Conservation (phyloP, 2,113 vertebrate genomes). For the Gorsachius goisagi region DNA sequence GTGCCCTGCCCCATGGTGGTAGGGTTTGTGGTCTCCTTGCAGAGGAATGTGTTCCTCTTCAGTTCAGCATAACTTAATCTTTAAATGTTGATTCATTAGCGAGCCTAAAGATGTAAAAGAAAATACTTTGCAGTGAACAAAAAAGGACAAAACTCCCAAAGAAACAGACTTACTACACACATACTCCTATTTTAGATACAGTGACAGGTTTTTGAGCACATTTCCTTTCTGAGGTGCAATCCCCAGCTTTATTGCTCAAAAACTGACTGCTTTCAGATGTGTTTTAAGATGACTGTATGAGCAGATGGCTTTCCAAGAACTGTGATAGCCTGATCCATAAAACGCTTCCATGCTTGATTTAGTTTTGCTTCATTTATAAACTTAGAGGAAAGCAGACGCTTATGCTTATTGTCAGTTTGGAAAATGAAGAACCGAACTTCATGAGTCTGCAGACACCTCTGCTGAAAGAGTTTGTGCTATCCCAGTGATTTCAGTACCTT, state of each 20-base stretch:
- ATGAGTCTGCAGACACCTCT: neutral
- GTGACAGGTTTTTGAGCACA: fast-evolving
- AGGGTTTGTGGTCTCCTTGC: neutral
- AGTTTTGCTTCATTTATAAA: neutral
- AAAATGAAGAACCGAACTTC: neutral
- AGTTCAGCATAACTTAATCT: neutral
- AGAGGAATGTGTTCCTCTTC: neutral
- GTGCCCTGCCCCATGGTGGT: neutral
- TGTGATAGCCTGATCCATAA: neutral
- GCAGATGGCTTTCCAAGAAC: neutral
- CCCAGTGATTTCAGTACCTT: neutral
- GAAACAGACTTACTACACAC: neutral
- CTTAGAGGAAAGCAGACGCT: neutral
- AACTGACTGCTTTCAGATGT: neutral
- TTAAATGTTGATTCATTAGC: neutral
- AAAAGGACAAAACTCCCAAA: neutral
- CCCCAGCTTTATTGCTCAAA: neutral
- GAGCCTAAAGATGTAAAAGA: neutral
- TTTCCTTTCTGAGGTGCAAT: neutral
- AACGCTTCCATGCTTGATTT: neutral
- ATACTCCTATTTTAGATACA: neutral
- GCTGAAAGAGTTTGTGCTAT: neutral
- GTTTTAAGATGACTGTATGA: neutral
- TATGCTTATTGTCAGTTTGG: neutral
- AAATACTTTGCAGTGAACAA: neutral